Percentiles rank a stretch among this genome's conserved stretches.
Conservation (phyloP, 2,113 vertebrate genomes). For the Patagioenas fasciata region DNA sequence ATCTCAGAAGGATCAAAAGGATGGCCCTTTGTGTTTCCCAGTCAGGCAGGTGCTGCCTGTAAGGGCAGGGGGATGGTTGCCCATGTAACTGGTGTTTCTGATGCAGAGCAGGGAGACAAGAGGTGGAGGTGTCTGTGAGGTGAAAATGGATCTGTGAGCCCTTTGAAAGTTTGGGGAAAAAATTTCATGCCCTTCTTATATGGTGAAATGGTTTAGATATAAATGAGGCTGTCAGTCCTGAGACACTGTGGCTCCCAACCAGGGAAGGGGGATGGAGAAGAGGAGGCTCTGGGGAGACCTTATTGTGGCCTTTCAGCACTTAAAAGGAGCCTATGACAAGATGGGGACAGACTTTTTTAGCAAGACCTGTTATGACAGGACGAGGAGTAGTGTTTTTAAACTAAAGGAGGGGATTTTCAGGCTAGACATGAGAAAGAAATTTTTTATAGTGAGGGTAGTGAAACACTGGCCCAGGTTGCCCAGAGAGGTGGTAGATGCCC, state of each 20-base stretch:
- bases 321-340: too few species aligned
- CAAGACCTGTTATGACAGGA: too few species aligned
- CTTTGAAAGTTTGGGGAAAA: not conserved
- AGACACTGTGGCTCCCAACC: rapidly evolving
- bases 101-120: not conserved
- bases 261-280: not conserved
- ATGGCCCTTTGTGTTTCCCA: not conserved
- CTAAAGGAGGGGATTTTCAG: too few species aligned
- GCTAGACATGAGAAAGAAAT: too few species aligned
- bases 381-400: too few species aligned
- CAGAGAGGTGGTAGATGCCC: too few species aligned
- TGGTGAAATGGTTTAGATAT: not conserved
- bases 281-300: too few species aligned
- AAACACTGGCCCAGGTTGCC: too few species aligned
- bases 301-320: too few species aligned
- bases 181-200: not conserved
- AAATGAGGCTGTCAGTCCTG: not conserved
- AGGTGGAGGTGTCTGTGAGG: not conserved
- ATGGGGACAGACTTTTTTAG: too few species aligned
- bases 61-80: not conserved
- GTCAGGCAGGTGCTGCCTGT: rapidly evolving
- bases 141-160: not conserved
- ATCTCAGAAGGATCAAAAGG: not conserved
- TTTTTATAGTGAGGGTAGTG: too few species aligned
- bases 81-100: not conserved